These are phyloP conservation scores for Sturmia bella DNA, from an alignment of 2,888 invertebrate species.

Conservation along the genomic window DNA sequence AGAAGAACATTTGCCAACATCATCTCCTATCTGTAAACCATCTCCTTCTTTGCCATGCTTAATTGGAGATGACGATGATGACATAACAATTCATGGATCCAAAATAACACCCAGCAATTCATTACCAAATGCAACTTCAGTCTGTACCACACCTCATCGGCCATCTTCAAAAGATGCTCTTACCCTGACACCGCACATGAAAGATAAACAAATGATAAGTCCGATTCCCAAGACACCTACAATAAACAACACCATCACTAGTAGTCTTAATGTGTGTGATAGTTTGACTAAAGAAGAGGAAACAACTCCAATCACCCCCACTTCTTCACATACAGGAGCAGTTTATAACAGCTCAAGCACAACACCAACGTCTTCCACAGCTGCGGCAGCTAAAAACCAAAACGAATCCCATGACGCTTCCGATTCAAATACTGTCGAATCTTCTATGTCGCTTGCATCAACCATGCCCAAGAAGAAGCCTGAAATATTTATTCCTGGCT, in stretches of 20 bases:
- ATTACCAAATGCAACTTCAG: constrained; percentile 51
- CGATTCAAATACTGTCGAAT: constrained; percentile 51
- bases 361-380: constrained; percentile 67
- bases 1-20: constrained; percentile 77
- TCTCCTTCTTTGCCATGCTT: constrained; percentile 85
- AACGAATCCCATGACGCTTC: constrained; percentile 57
- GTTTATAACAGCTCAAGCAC: constrained; percentile 45
- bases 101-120: constrained; percentile 65
- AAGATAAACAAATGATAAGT: constrained; percentile 82
- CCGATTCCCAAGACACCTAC: constrained; percentile 84
- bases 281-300: constrained; percentile 49
- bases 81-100: constrained; percentile 43
- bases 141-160: constrained; percentile 62
- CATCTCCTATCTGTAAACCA: constrained; percentile 81
- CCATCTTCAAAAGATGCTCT: constrained; percentile 72
- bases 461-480: constrained; percentile 82
- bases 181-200: constrained; percentile 78
- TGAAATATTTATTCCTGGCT: constrained; percentile 86
- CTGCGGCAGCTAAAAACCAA: constrained; percentile 18
- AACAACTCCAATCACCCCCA: constrained; percentile 69
- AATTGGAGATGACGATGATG: constrained; percentile 85
- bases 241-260: constrained; percentile 72
- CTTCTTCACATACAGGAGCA: constrained; percentile 66
- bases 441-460: constrained; percentile 72
- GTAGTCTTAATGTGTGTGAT: constrained; percentile 65